Percentiles rank a stretch among this genome's conserved stretches.
phyloP scores from a whole-genome alignment of 2,888 invertebrate genomes.

The Lithophane ornitopus region DNA sequence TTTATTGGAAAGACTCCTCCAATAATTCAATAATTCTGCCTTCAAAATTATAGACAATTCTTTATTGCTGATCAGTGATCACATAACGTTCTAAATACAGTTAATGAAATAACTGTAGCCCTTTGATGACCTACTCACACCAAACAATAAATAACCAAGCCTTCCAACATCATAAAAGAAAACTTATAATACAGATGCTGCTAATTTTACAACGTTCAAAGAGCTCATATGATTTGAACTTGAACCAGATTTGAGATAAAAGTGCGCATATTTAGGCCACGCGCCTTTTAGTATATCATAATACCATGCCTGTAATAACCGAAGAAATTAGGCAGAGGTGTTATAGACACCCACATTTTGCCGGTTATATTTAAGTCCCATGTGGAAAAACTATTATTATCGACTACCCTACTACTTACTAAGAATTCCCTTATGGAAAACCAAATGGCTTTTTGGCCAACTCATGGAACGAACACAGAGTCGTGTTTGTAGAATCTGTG shows the following conservation, averaged over 20 bases:
- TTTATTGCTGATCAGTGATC: not conserved
- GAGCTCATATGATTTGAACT: conserved; percentile 62
- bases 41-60: not conserved
- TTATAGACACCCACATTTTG: not conserved
- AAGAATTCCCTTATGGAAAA: not conserved
- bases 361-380: not conserved
- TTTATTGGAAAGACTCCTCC: not conserved
- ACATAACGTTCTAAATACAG: conserved; percentile 8
- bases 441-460: not conserved
- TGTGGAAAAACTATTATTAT: not conserved
- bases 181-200: conserved; percentile 55
- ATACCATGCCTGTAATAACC: conserved; percentile 9
- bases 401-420: not conserved
- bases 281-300: conserved; percentile 32
- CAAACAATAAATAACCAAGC: conserved; percentile 53
- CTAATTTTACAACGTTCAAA: conserved; percentile 67
- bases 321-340: not conserved
- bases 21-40: not conserved
- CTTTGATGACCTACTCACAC: conserved; percentile 43
- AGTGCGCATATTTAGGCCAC: conserved; percentile 55
- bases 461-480: too few relatives aligned
- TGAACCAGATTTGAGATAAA: conserved; percentile 63
- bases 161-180: conserved; percentile 54
- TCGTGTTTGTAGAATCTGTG: too few relatives aligned
- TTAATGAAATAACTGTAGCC: conserved; percentile 32